Percentiles rank a stretch among this genome's conserved stretches.
These are phyloP conservation scores for Rhizomys pruinosus DNA, from an alignment of 2,113 vertebrate species.

Conservation along the genomic window DNA sequence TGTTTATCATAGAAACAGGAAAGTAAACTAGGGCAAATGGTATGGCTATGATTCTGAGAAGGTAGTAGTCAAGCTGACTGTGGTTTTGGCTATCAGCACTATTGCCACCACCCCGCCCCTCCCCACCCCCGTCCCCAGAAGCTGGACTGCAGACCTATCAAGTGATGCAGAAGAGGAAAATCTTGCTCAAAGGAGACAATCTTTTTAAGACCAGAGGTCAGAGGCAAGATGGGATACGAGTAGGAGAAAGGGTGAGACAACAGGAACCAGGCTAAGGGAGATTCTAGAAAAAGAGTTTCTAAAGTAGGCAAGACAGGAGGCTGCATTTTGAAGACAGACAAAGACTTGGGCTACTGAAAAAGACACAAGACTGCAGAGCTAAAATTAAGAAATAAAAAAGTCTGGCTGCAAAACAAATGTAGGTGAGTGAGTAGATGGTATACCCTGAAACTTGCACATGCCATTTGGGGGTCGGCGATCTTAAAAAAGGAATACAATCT, in stretches of 20 bases:
- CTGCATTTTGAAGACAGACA: not conserved
- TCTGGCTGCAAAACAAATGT: not conserved
- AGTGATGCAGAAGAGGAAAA: not conserved
- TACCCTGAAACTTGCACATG: not conserved
- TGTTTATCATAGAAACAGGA: no score
- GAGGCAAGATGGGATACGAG: not conserved
- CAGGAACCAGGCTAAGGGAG: no score
- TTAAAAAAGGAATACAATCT: not conserved
- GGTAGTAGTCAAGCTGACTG: rapidly evolving
- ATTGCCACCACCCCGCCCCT: no score
- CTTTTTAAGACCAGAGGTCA: not conserved
- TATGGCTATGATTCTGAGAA: not conserved
- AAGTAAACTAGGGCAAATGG: no score
- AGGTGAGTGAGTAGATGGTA: not conserved
- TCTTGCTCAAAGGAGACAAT: not conserved
- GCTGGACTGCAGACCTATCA: not conserved
- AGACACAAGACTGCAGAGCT: not conserved
- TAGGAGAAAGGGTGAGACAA: not conserved
- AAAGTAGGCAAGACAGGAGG: not conserved
- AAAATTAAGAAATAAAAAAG: not conserved
- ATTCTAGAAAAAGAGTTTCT: rapidly evolving
- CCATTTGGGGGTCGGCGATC: not conserved
- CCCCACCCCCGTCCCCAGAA: no score
- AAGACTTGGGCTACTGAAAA: no score
- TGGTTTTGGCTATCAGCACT: not conserved